A percentile compares a stretch with the other conserved stretches of the same genome.
Evolutionary conservation across 2,113 vertebrate species (phyloP).

Genomic region (Nerophis lumbriciformis): DNA sequence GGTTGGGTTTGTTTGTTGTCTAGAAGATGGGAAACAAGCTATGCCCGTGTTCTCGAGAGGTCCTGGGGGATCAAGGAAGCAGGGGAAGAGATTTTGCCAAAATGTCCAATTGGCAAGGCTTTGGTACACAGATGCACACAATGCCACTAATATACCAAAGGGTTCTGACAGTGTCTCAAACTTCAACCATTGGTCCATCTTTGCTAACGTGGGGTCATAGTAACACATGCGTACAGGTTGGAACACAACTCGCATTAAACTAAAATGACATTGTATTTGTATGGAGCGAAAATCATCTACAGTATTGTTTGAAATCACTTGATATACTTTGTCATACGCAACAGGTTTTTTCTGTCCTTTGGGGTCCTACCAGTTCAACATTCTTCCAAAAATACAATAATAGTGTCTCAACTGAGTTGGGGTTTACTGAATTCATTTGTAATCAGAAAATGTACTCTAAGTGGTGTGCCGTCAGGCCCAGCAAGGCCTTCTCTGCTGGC

Average conservation of each 20-base stretch:
- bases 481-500: too few relatives aligned
- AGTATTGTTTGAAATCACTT: too few relatives aligned
- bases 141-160: background rate
- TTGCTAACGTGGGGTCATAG: constrained; percentile 13
- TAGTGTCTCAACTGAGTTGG: too few relatives aligned
- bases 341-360: too few relatives aligned
- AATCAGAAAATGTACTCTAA: too few relatives aligned
- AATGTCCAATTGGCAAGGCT: constrained; percentile 31
- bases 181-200: background rate
- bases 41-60: constrained; percentile 60
- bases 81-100: constrained; percentile 45
- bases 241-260: background rate
- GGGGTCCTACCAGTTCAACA: too few relatives aligned
- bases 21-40: constrained; percentile 72
- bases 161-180: constrained; percentile 6
- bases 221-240: background rate
- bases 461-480: too few relatives aligned
- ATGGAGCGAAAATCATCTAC: background rate
- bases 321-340: too few relatives aligned
- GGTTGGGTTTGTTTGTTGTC: constrained; percentile 62
- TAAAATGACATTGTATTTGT: background rate
- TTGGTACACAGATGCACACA: background rate
- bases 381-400: too few relatives aligned
- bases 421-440: too few relatives aligned
- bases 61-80: constrained; percentile 51